Conservation (phyloP, 2,888 invertebrate genomes). For the Meteorus cinctellus region DNA sequence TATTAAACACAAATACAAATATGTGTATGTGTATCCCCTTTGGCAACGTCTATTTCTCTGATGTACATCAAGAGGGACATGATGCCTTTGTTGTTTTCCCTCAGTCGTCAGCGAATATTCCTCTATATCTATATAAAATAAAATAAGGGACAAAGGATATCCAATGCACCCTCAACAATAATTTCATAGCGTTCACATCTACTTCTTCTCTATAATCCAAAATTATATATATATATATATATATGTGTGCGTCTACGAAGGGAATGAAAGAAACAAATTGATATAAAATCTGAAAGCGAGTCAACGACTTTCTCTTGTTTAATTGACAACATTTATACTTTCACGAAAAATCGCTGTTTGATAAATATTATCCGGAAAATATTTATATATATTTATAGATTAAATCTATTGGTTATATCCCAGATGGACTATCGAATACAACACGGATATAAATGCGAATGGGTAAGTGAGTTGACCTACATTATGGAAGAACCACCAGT, state of each 20-base stretch:
- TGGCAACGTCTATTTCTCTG: neutral
- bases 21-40: neutral
- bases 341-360: constrained; percentile 26
- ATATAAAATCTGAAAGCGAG: constrained; percentile 24
- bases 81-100: constrained; percentile 3
- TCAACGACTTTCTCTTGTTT: constrained; percentile 19
- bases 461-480: constrained; percentile 62
- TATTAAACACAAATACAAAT: constrained; percentile 13
- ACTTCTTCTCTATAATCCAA: neutral
- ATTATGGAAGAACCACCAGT: constrained; percentile 57
- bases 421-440: constrained; percentile 6
- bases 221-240: neutral
- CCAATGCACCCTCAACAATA: neutral
- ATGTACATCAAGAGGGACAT: neutral
- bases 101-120: neutral
- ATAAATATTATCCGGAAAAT: neutral
- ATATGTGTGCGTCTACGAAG: neutral
- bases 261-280: neutral
- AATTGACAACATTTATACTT: constrained; percentile 24
- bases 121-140: neutral
- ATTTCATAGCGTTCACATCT: neutral
- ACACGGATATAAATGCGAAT: constrained; percentile 4
- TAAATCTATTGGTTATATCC: neutral
- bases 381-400: constrained; percentile 5
- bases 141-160: constrained; percentile 1